Evolutionary conservation across 2,797 vertebrate species (phyloP).

Genomic region (Poeciliopsis presidionis): DNA sequence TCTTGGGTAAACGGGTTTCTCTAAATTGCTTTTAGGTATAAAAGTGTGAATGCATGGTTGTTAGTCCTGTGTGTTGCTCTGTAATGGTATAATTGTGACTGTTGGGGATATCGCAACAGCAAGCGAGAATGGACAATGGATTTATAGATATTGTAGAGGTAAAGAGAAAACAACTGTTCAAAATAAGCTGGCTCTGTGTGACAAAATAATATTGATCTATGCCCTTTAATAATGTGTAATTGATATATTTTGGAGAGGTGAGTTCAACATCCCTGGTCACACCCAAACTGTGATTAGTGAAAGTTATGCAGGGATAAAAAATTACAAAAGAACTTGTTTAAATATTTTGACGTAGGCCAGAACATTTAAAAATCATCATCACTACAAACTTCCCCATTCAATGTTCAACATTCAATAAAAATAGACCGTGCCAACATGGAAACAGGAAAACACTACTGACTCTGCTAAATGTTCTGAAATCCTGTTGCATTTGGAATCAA

Average conservation of each 20-base stretch:
- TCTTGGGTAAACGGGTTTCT: not conserved
- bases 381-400: not conserved
- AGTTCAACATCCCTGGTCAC: not conserved
- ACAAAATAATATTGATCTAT: not conserved
- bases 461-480: not conserved
- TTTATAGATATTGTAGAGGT: not conserved
- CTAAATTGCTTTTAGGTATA: not conserved
- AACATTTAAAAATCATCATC: not conserved
- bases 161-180: not conserved
- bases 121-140: not conserved
- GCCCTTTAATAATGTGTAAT: not conserved
- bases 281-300: not conserved
- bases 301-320: not conserved
- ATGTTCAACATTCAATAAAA: not conserved
- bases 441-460: not conserved
- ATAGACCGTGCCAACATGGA: not conserved
- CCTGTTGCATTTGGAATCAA: not conserved
- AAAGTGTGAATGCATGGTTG: not conserved
- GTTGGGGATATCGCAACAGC: not conserved
- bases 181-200: not conserved
- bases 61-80: not conserved
- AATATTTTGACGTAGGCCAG: not conserved
- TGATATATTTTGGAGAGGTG: not conserved
- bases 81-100: not conserved
- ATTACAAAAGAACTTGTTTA: not conserved